These are phyloP conservation scores for Apocheima hispidaria DNA, from an alignment of 2,888 invertebrate species.

Conservation along the genomic window DNA sequence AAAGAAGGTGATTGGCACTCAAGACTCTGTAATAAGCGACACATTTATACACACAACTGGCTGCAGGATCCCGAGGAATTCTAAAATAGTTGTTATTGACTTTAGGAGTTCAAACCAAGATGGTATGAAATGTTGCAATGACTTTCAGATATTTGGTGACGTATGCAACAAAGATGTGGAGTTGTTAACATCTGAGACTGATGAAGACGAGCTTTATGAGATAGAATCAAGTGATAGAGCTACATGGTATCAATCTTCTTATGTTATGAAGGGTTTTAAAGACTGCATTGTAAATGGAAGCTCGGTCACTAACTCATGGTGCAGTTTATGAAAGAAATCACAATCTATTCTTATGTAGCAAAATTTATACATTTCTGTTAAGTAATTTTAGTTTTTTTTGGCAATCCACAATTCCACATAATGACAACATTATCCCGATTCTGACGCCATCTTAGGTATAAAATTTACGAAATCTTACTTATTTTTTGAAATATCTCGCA, in stretches of 20 bases:
- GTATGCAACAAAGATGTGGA: constrained; percentile 53
- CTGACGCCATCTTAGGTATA: no score
- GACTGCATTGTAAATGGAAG: constrained; percentile 84
- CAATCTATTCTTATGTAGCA: constrained; percentile 31
- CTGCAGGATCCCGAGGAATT: constrained; percentile 70
- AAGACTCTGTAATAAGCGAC: constrained; percentile 60
- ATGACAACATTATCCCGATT: no score
- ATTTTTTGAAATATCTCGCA: no score
- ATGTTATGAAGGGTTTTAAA: constrained; percentile 86
- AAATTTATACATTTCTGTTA: constrained; percentile 33
- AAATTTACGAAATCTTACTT: no score
- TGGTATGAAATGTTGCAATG: constrained; percentile 71
- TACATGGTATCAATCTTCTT: constrained; percentile 85
- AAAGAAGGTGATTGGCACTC: constrained; percentile 59
- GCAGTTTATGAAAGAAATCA: constrained; percentile 50
- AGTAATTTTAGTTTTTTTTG: no score
- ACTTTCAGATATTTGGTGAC: constrained; percentile 76
- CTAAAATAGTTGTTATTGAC: constrained; percentile 71
- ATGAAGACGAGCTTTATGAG: constrained; percentile 59
- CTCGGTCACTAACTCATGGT: constrained; percentile 84
- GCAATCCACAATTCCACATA: no score
- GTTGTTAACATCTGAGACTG: constrained; percentile 43
- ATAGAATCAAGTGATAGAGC: constrained; percentile 68
- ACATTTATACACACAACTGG: constrained; percentile 71
- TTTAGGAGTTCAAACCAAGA: constrained; percentile 60